Evolutionary conservation across 2,797 vertebrate genomes (phyloP).

Genomic region (Babyrousa celebensis): DNA sequence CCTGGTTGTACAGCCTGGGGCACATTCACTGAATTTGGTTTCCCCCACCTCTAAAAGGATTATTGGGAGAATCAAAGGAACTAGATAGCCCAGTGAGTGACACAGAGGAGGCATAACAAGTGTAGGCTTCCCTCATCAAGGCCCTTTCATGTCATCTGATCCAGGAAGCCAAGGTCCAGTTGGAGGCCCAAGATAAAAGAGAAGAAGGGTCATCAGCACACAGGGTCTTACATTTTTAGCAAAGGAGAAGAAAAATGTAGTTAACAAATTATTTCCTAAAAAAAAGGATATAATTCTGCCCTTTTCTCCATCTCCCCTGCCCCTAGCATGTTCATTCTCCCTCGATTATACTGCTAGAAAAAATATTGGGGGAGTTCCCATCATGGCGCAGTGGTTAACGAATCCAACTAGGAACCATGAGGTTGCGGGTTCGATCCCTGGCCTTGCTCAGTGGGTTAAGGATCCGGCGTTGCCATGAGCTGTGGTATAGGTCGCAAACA

Average conservation of each 20-base stretch:
- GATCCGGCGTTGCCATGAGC: too few relatives aligned
- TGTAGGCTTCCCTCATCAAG: conserved; percentile 8
- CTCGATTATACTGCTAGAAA: conserved; percentile 33
- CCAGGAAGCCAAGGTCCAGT: conserved; percentile 54
- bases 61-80: conserved; percentile 44
- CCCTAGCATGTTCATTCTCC: background rate
- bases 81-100: background rate
- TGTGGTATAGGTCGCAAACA: too few relatives aligned
- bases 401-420: too few relatives aligned
- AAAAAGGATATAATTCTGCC: conserved; percentile 14
- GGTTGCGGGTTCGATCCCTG: too few relatives aligned
- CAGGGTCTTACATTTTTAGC: background rate
- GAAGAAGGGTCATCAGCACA: conserved; percentile 53
- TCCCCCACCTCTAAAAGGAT: conserved; percentile 55
- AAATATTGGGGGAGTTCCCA: background rate
- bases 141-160: conserved; percentile 20
- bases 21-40: conserved; percentile 52
- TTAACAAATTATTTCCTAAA: conserved; percentile 66
- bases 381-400: too few relatives aligned
- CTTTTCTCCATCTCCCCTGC: conserved; percentile 7
- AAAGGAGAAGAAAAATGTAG: conserved; percentile 44
- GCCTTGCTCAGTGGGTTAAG: too few relatives aligned
- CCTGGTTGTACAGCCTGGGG: background rate
- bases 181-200: conserved; percentile 59
- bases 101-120: conserved; percentile 55